phyloP scores from a whole-genome alignment of 2,888 invertebrate species.

The Embidobia sp. region DNA sequence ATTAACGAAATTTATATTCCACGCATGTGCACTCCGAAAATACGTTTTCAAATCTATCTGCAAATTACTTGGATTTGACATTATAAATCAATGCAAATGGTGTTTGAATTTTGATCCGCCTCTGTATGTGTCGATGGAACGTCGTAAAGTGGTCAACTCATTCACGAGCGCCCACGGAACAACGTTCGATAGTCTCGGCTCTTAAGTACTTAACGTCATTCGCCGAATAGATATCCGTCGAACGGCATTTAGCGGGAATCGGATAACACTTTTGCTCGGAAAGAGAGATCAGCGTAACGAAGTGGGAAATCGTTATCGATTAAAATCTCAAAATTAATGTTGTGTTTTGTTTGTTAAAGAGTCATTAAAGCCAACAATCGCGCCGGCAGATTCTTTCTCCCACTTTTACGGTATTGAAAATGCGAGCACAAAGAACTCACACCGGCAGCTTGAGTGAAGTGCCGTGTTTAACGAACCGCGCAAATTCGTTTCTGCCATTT shows the following conservation, averaged over 20 bases:
- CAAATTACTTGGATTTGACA: no score
- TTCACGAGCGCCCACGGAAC: no score
- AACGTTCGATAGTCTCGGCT: no score
- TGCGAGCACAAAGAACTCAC: slow-evolving; percentile 3
- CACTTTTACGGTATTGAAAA: slow-evolving; percentile 7
- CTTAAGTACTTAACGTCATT: no score
- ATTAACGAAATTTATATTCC: no score
- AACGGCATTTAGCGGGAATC: slow-evolving; percentile 15
- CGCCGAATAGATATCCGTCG: slow-evolving; percentile 2
- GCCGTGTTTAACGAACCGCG: slow-evolving; percentile 46
- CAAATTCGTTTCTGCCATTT: slow-evolving; percentile 48
- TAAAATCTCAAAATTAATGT: slow-evolving; percentile 42
- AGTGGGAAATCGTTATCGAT: slow-evolving; percentile 21
- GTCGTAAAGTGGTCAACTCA: no score
- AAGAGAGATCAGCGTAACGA: slow-evolving; percentile 3
- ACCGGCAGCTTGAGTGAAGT: slow-evolving; percentile 21
- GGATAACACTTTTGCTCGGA: slow-evolving; percentile 9
- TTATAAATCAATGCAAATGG: no score
- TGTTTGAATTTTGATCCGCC: no score
- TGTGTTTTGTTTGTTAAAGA: slow-evolving; percentile 34
- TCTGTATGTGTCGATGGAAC: no score
- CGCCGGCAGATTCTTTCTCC: slow-evolving; percentile 17
- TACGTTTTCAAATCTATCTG: no score
- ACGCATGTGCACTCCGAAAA: no score
- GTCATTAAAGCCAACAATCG: slow-evolving; percentile 40